Evolutionary conservation across 2,797 vertebrate genomes (phyloP), one percentile per base, ranked within the genome.

Genomic region (Ceyx erithaca): DNA sequence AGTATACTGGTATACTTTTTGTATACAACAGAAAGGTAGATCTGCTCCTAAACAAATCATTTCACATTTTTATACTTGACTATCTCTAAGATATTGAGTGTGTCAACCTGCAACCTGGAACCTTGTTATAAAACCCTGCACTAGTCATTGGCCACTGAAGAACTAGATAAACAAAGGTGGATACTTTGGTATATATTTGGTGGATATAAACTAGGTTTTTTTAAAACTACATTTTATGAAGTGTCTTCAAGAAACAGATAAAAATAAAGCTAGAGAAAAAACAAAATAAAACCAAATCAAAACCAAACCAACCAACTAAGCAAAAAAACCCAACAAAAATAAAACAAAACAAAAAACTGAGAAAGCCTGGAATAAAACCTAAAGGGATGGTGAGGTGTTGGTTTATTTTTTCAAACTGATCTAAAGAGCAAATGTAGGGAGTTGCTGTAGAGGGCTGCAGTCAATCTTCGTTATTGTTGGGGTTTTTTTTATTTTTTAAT

Each of bases 331-430:
- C 35, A 49, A 28, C 25, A 51, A 28, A 48, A 26, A 16, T 13
- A 48, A 48, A 49, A 49, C 13, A 58, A 5, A 23, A 33, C 13
- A 58, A 5, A 23, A 33, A 51, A 63, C 18, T 45, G 14, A 17
- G 1, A 20, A 59, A 71, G 4, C 2, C 5, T 8, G 6, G 14
- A 75, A 46, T 49, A 40, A 85, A 91, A 69, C 1, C 4, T 48
- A 21, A 82, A 55, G 19, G 22, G 31, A 9, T 5, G 2, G 8
- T 23, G 7, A 15, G 10, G 0, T 18, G 43, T 45, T 0, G 11
- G 10, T 55, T 61, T 57, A 26, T 45, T 7, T 28, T 14, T 26
- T 4, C 16, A 55, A 54, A 40, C 4, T 28, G 4, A 61, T 69
- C 40, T 52, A 35, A 66, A 83, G 5, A 79, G 21, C 11, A 72